phyloP scores from a whole-genome alignment of 2,113 vertebrate genomes.

The Grammomys surdaster region DNA sequence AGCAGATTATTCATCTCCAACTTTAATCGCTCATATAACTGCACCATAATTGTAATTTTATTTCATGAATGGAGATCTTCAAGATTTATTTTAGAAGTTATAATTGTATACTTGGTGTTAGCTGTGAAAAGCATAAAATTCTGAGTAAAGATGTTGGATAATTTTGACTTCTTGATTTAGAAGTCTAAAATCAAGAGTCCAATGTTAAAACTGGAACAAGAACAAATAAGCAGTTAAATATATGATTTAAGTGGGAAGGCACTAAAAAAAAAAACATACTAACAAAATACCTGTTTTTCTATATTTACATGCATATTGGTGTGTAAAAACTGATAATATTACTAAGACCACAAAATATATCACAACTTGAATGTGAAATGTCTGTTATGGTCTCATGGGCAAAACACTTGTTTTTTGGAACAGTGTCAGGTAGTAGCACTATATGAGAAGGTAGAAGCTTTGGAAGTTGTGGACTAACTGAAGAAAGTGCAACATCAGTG shows the following conservation, averaged over 20 bases:
- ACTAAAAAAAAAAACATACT: background rate
- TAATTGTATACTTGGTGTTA: background rate
- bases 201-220: conserved; percentile 1
- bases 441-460: background rate
- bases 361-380: background rate
- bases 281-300: background rate
- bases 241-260: background rate
- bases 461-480: background rate
- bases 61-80: background rate
- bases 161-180: background rate
- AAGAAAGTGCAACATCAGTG: too few species aligned
- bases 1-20: too few species aligned
- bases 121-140: conserved; percentile 9
- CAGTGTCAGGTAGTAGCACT: background rate
- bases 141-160: background rate
- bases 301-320: background rate
- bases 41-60: conserved; percentile 17
- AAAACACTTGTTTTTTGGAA: background rate
- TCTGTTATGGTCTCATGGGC: background rate
- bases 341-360: background rate
- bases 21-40: background rate
- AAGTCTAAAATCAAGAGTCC: conserved; percentile 53
- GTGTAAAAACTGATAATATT: background rate
- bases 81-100: conserved; percentile 11
- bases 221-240: background rate